phyloP scores from a whole-genome alignment of 2,888 invertebrate genomes.

The Microctonus aethiopoides region DNA sequence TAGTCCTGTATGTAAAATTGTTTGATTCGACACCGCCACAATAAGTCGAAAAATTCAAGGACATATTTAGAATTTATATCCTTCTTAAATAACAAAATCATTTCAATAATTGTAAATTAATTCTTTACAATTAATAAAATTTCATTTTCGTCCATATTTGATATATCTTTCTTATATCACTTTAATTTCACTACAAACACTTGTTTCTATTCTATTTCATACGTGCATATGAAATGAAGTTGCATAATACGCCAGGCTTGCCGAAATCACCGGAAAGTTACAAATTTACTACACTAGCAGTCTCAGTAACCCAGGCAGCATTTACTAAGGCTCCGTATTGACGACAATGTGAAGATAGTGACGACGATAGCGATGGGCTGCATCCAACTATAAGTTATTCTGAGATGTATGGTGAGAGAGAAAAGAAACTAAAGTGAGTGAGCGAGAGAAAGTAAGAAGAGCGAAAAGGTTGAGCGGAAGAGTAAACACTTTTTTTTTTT shows the following conservation, averaged over 20 bases:
- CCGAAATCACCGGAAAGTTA: constrained; percentile 58
- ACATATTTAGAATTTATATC: constrained; percentile 47
- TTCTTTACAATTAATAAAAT: background rate
- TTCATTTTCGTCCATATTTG: background rate
- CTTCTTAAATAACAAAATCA: background rate
- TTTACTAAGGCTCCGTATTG: constrained; percentile 31
- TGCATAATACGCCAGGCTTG: constrained; percentile 54
- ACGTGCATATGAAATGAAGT: constrained; percentile 26
- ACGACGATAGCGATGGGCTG: constrained; percentile 48
- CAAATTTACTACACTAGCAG: constrained; percentile 54
- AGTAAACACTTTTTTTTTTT: background rate
- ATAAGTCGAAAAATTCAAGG: constrained; percentile 30
- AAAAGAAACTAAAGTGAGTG: constrained; percentile 9
- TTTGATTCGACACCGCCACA: constrained; percentile 17
- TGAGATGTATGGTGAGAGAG: constrained; percentile 48
- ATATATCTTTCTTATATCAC: constrained; percentile 3
- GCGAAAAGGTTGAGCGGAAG: background rate
- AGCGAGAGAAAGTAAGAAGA: constrained; percentile 1
- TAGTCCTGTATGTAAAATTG: constrained; percentile 6
- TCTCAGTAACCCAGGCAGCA: constrained; percentile 50
- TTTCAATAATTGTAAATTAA: background rate
- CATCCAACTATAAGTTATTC: constrained; percentile 66
- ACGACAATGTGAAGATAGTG: constrained; percentile 46
- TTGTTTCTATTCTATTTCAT: constrained; percentile 15
- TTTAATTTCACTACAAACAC: constrained; percentile 32